phyloP scores from a whole-genome alignment of 2,888 invertebrate species.

The Linyphia triangularis region DNA sequence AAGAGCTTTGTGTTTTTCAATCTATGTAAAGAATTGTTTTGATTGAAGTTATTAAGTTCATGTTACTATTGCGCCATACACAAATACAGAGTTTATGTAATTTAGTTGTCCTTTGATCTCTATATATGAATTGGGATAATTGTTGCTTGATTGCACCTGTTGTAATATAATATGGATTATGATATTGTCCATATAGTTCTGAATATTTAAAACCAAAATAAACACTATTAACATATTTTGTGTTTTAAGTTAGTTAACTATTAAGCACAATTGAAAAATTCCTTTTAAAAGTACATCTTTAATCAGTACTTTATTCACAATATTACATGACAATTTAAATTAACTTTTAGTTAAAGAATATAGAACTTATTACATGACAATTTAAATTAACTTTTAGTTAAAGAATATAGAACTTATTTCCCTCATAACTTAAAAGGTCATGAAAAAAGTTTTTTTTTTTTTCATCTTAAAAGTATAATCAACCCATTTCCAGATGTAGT shows the following conservation, averaged over 20 bases:
- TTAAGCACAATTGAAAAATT: not conserved
- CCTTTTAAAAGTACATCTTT: not conserved
- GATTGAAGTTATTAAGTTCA: not conserved
- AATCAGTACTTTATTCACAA: not conserved
- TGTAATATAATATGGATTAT: conserved; percentile 18
- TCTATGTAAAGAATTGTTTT: conserved; percentile 18
- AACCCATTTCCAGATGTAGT: too few species aligned
- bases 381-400: too few species aligned
- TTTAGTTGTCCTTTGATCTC: conserved; percentile 38
- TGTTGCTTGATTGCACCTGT: conserved; percentile 37
- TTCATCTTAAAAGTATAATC: too few species aligned
- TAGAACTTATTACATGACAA: too few species aligned
- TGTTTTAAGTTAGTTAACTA: not conserved
- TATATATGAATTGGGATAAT: conserved; percentile 5
- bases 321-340: too few species aligned
- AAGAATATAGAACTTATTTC: too few species aligned
- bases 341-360: too few species aligned
- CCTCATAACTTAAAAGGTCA: too few species aligned
- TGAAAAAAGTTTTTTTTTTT: too few species aligned
- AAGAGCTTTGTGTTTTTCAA: conserved; percentile 15
- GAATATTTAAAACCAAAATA: conserved; percentile 8
- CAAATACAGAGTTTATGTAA: not conserved
- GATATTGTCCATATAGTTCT: conserved; percentile 10
- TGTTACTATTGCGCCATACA: not conserved
- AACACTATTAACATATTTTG: not conserved